phyloP scores from a whole-genome alignment of 2,797 vertebrate genomes.

The Pipistrellus kuhlii region DNA sequence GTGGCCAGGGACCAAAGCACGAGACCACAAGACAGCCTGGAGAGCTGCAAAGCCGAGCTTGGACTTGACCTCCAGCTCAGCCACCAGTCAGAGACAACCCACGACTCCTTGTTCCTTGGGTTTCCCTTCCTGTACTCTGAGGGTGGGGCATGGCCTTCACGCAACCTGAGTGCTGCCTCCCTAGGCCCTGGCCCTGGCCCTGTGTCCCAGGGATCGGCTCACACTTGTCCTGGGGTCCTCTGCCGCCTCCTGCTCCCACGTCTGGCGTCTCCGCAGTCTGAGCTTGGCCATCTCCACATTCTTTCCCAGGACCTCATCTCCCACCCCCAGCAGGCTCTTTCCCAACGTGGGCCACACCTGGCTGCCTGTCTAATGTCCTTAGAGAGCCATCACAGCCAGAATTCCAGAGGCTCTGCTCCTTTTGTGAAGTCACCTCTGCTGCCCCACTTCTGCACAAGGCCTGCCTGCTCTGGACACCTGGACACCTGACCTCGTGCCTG shows the following conservation, averaged over 20 bases:
- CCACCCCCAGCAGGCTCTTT: neutral
- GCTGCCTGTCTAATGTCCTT: neutral
- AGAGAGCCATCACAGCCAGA: neutral
- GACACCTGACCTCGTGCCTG: neutral
- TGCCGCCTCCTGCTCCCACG: neutral
- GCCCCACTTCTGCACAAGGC: fast-evolving
- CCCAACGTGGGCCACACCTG: neutral
- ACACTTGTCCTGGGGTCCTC: too few species aligned
- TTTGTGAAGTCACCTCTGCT: neutral
- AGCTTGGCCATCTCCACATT: neutral
- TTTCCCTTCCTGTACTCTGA: neutral
- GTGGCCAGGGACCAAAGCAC: neutral
- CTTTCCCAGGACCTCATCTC: neutral
- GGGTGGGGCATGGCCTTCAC: neutral
- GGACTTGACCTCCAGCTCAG: neutral
- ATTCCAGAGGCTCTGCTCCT: neutral
- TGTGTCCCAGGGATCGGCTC: neutral
- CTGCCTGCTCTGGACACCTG: too few species aligned
- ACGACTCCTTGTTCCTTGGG: neutral
- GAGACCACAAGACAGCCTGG: fast-evolving
- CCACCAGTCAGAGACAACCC: neutral
- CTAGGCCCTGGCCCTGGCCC: neutral
- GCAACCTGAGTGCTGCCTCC: neutral
- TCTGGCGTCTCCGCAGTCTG: neutral
- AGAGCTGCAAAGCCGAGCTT: neutral